phyloP scores from a whole-genome alignment of 2,888 invertebrate species.

The Drosophila rellima region DNA sequence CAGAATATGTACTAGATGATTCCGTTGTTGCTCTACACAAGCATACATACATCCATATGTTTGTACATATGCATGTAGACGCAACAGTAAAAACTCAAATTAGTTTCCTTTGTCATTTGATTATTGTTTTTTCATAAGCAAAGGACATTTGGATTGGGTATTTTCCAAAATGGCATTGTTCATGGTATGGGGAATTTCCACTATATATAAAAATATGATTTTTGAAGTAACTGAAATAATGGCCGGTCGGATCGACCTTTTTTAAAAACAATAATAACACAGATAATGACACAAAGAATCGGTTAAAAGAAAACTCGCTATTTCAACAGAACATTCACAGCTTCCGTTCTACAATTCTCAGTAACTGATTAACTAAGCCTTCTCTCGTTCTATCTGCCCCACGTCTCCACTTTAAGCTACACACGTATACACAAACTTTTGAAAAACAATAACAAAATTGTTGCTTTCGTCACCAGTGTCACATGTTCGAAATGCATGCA shows the following conservation, averaged over 20 bases:
- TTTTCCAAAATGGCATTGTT: not conserved
- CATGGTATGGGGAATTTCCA: not conserved
- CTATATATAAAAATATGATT: not conserved
- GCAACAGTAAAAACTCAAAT: constrained; percentile 10
- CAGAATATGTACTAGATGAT: constrained; percentile 67
- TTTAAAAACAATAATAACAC: not conserved
- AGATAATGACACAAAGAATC: constrained; percentile 13
- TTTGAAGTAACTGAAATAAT: not conserved
- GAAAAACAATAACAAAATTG: constrained; percentile 18
- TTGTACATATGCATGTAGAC: constrained; percentile 1
- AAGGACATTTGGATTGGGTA: not conserved
- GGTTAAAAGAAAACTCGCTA: constrained; percentile 10
- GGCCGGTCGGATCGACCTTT: not conserved
- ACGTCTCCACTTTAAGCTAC: not conserved
- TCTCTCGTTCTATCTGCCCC: not conserved
- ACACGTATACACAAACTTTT: not conserved
- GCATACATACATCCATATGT: not conserved
- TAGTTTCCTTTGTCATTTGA: constrained; percentile 1
- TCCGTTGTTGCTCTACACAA: constrained; percentile 1
- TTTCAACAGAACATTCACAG: constrained; percentile 7
- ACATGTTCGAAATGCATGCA: constrained; percentile 67
- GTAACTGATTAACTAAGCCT: not conserved
- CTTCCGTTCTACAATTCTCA: constrained; percentile 52
- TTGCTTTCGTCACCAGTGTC: constrained; percentile 63
- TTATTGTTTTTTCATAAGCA: not conserved